phyloP scores from a whole-genome alignment of 1,140 invertebrate genomes.

The Apis florea region DNA sequence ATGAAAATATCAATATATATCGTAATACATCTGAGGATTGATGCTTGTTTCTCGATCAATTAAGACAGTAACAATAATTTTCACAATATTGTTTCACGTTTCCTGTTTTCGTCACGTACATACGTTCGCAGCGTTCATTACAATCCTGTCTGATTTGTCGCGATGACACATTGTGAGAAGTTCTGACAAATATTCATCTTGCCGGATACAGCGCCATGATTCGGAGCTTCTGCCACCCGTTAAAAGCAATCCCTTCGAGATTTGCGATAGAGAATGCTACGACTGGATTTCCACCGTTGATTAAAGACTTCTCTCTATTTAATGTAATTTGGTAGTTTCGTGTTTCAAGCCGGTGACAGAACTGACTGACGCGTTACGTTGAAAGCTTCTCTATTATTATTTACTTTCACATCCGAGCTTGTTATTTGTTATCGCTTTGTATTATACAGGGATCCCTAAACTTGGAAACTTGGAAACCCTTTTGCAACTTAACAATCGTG shows the following conservation, averaged over 20 bases:
- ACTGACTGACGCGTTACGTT: neutral
- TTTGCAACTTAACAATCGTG: no score
- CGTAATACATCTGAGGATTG: no score
- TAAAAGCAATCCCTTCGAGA: slow-evolving; percentile 32
- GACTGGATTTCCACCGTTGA: slow-evolving; percentile 38
- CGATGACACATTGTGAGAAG: slow-evolving; percentile 66
- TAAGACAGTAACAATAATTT: slow-evolving; percentile 18
- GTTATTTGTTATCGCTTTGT: neutral
- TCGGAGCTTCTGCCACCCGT: slow-evolving; percentile 46
- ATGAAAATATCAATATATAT: no score
- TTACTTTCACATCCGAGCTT: neutral
- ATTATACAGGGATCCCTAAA: neutral
- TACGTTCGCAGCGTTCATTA: slow-evolving; percentile 52
- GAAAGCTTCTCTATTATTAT: slow-evolving; percentile 1
- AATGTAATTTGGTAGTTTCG: slow-evolving; percentile 43
- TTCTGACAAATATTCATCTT: slow-evolving; percentile 66
- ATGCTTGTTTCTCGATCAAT: slow-evolving; percentile 2
- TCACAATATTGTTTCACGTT: slow-evolving; percentile 31
- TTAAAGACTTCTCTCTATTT: slow-evolving; percentile 46
- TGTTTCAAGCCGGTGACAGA: neutral
- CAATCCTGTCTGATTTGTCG: slow-evolving; percentile 51
- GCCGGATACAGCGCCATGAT: slow-evolving; percentile 16
- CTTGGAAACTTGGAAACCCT: no score
- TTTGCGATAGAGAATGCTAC: neutral
- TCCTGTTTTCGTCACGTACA: slow-evolving; percentile 20